phyloP scores from a whole-genome alignment of 2,113 vertebrate species.

The Channa argus region DNA sequence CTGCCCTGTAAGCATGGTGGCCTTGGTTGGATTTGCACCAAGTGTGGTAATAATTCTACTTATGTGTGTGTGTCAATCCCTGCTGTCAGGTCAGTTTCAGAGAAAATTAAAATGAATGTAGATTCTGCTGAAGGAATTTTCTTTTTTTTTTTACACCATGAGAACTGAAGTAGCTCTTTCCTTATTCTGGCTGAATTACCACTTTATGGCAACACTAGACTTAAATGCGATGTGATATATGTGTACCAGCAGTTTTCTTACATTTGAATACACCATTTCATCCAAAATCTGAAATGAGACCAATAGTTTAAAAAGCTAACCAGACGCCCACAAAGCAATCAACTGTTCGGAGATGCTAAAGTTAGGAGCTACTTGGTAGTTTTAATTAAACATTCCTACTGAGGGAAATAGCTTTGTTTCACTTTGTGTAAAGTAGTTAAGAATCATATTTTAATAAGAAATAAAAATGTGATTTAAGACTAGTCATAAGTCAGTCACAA shows the following conservation, averaged over 20 bases:
- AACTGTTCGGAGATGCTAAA: not conserved
- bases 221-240: not conserved
- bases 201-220: not conserved
- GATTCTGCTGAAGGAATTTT: not conserved
- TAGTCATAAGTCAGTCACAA: not conserved
- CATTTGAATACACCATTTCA: too few relatives aligned
- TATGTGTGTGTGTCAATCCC: too few relatives aligned
- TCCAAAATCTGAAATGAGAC: not conserved
- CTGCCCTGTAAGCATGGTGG: slow-evolving; percentile 4
- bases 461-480: not conserved
- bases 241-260: too few relatives aligned
- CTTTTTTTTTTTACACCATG: not conserved
- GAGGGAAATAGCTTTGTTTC: not conserved
- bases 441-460: not conserved
- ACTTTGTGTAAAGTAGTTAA: not conserved
- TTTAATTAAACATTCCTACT: slow-evolving; percentile 12
- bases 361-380: slow-evolving; percentile 4
- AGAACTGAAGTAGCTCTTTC: not conserved
- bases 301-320: not conserved
- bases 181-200: not conserved
- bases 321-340: not conserved
- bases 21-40: slow-evolving; percentile 14
- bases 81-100: not conserved
- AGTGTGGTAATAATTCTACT: not conserved
- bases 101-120: not conserved